phyloP scores from a whole-genome alignment of 2,797 vertebrate genomes.

The Picus viridis region DNA sequence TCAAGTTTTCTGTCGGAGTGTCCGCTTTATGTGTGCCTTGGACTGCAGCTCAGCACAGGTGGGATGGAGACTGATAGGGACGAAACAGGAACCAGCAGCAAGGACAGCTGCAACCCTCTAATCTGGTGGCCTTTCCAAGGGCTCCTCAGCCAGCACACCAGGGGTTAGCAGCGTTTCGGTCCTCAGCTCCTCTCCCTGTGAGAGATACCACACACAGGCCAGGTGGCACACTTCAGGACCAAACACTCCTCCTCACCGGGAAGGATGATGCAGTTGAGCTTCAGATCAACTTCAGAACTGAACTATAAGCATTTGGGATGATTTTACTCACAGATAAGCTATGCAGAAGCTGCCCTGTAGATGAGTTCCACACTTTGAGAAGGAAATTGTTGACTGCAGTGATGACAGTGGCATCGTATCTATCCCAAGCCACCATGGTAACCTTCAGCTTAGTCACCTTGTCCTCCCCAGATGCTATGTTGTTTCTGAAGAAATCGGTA shows the following conservation, averaged over 20 bases:
- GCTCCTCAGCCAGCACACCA: neutral
- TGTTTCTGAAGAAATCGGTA: slow-evolving; percentile 79
- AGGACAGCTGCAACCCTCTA: neutral
- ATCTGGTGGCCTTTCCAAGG: neutral
- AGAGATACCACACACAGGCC: neutral
- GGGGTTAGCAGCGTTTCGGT: neutral
- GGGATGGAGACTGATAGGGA: neutral
- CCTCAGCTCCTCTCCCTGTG: neutral
- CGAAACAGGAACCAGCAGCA: neutral
- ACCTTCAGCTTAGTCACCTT: slow-evolving; percentile 94
- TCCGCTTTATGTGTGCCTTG: neutral
- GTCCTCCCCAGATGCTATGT: slow-evolving; percentile 85
- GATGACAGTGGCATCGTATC: slow-evolving; percentile 89
- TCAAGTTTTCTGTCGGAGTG: neutral
- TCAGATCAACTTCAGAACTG: neutral
- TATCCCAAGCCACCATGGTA: slow-evolving; percentile 99
- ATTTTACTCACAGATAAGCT: slow-evolving; percentile 88
- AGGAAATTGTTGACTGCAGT: slow-evolving; percentile 97
- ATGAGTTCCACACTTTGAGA: slow-evolving; percentile 95
- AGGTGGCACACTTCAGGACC: neutral
- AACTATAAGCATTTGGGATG: neutral
- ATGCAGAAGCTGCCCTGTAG: slow-evolving; percentile 92
- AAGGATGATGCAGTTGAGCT: neutral
- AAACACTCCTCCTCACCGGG: neutral
- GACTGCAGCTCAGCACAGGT: neutral